A percentile compares a stretch with the other conserved stretches of the same genome.
Evolutionary conservation across 2,797 vertebrate species (phyloP).

Genomic region (Pteropus rufus): DNA sequence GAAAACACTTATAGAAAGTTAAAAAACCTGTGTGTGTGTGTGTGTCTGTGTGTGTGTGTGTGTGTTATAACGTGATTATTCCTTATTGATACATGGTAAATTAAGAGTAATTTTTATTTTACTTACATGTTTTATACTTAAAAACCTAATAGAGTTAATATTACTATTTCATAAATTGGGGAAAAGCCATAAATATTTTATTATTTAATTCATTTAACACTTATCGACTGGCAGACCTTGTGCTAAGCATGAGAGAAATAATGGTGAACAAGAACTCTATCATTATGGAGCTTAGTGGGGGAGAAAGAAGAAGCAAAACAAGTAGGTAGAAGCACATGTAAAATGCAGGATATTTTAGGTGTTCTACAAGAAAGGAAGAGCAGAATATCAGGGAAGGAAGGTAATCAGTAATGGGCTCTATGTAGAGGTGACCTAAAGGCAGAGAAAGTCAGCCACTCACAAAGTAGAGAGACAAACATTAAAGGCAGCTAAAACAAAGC

Average conservation of each 20-base stretch:
- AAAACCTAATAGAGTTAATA: neutral
- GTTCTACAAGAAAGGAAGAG: neutral
- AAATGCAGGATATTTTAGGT: neutral
- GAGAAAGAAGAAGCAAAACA: neutral
- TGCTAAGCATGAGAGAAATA: neutral
- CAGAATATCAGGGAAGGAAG: neutral
- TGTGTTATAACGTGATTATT: neutral
- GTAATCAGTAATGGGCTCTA: neutral
- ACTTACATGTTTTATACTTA: neutral
- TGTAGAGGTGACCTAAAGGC: neutral
- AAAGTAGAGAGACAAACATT: neutral
- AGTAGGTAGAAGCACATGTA: neutral
- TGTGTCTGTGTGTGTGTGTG: neutral
- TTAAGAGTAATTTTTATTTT: neutral
- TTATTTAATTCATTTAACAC: neutral
- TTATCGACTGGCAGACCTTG: neutral
- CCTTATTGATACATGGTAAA: neutral
- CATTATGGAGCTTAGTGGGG: neutral
- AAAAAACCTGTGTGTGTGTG: neutral
- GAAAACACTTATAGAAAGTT: neutral
- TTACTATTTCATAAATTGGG: neutral
- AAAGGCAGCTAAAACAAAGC: neutral
- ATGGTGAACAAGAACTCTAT: neutral
- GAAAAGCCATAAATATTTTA: neutral
- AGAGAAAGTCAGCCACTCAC: neutral